phyloP scores from a whole-genome alignment of 2,113 vertebrate species.

The Panthera uncia region DNA sequence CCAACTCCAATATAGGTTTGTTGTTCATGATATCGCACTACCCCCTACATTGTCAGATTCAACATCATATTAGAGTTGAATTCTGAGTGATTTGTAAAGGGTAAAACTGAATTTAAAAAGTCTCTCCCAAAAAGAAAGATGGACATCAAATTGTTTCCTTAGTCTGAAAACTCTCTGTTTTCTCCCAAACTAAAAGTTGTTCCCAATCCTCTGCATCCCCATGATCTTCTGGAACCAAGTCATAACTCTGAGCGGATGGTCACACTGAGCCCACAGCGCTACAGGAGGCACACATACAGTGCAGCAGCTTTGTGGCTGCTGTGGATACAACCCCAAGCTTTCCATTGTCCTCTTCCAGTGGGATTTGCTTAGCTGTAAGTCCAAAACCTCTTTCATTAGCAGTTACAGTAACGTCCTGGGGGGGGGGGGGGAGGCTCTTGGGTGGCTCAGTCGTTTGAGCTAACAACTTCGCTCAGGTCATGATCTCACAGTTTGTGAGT shows the following conservation, averaged over 20 bases:
- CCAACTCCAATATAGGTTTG: neutral
- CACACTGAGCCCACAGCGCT: neutral
- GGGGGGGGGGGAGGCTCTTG: fast-evolving
- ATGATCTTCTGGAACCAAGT: neutral
- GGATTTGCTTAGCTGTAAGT: neutral
- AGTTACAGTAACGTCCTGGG: neutral
- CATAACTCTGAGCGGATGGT: neutral
- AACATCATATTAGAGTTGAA: neutral
- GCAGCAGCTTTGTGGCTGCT: neutral
- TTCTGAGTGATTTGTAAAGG: neutral
- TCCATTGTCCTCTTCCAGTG: neutral
- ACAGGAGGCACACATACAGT: neutral
- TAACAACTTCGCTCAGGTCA: too few species aligned
- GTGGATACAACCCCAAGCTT: too few species aligned
- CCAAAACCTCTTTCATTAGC: neutral
- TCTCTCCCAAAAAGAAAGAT: neutral
- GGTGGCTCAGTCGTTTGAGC: too few species aligned
- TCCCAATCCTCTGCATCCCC: neutral
- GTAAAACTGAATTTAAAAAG: neutral
- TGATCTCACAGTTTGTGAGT: too few species aligned
- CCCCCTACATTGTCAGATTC: neutral
- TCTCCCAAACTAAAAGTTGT: neutral
- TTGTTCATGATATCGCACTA: neutral
- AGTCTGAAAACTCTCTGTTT: neutral
- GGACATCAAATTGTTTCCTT: neutral